Base-by-base conservation (phyloP, 1,140 invertebrate species). In the Dreissena rostriformis region DNA sequence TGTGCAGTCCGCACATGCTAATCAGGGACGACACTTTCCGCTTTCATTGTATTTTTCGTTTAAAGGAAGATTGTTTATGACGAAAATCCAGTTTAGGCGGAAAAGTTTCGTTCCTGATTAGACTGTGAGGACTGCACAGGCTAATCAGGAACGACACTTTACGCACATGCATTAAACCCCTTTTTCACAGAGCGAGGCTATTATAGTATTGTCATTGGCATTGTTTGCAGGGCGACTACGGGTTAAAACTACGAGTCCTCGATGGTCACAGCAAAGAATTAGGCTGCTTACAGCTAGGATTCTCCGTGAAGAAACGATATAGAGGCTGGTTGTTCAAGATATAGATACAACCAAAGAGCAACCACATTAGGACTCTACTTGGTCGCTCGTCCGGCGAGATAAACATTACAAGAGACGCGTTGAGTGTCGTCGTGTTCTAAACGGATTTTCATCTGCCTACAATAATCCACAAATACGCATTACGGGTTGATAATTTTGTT, bases 301-400 rank as follows among this genome's bases (percentile, higher is more conserved):
- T 88, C 70, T 81, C 86, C 8, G 82, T 88, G 70, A 88, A 88
- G 78, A 87, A 85, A 67, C 51, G 88, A 70, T 79, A 87, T 39
- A 86, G 76, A 74, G 88, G 88, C 76, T 88, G 88, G 88, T 66
- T 88, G 11, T 88, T 88, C 68, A 82, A 84, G 65, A 88, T 88
- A 29, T 88, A 82, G 66, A 39, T 49, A 74, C 51, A 26, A 24
- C 57, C n/a, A 26, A 22, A 29, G 51, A 22, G 2, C 24, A 63
- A 63, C 24, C 65, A 67, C 29, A 67, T 19, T 22, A 28, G 14
- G 2, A 15, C 24, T n/a, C 10, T 67, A 67, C 22, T 15, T 29
- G 14, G 15, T 24, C 24, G n/a, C 39, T 67, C 24, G 24, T 67
- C 22, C 24, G 10, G 14, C 22, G 15, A 67, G 29, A 29, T 67